Evolutionary conservation across 1,140 invertebrate genomes (phyloP).

Genomic region (Sycobia sp.): DNA sequence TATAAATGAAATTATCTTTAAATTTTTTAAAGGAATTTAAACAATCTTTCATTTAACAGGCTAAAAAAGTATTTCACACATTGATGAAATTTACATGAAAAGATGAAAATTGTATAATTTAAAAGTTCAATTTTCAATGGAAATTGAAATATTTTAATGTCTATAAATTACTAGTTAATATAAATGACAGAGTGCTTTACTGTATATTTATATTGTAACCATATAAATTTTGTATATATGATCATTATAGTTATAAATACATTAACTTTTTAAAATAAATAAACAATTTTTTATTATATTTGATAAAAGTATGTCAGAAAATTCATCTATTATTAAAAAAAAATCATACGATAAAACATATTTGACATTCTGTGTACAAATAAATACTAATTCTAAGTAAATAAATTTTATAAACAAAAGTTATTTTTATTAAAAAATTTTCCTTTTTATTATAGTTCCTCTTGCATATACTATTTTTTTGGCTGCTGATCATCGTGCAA

Average conservation of each 20-base stretch:
- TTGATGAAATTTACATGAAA: no score
- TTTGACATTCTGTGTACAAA: no score
- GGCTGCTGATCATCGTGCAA: conserved; percentile 17
- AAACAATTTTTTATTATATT: not conserved
- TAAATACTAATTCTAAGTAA: conserved; percentile 15
- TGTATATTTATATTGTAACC: conserved; percentile 26
- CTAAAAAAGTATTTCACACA: no score
- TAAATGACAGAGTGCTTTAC: not conserved
- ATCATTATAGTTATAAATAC: conserved; percentile 36
- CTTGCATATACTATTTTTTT: conserved; percentile 19
- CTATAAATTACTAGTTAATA: not conserved
- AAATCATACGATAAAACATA: not conserved
- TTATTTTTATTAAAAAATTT: conserved; percentile 34
- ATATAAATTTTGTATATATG: conserved; percentile 37
- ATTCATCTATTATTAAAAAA: not conserved
- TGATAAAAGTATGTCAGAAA: not conserved
- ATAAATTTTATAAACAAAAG: conserved; percentile 14
- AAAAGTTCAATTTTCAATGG: not conserved
- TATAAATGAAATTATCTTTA: not conserved
- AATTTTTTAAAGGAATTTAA: no score
- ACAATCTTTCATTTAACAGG: no score
- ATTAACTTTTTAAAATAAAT: conserved; percentile 19
- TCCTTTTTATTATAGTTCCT: conserved; percentile 25
- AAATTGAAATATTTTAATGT: not conserved
- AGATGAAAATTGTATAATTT: no score